These are phyloP conservation scores for Naja naja DNA, from an alignment of 2,113 vertebrate species.

Conservation along the genomic window DNA sequence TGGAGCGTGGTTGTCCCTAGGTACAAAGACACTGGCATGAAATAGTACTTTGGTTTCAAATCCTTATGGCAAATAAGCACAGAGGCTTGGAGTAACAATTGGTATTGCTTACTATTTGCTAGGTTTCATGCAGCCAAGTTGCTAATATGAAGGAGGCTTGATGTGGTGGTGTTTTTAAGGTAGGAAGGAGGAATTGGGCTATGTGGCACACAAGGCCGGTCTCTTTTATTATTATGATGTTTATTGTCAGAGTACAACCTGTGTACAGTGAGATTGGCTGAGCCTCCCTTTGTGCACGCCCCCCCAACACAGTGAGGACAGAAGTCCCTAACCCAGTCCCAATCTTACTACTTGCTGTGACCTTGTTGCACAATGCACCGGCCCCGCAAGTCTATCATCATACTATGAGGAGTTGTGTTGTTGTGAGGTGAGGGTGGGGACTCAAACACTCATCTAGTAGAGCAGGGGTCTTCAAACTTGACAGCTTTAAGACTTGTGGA, in stretches of 20 bases:
- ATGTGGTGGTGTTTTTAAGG: background rate
- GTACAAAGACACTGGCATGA: accelerated
- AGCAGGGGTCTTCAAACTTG: too few species aligned
- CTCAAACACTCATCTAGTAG: background rate
- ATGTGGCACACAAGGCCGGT: background rate
- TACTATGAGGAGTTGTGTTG: background rate
- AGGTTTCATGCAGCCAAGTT: background rate
- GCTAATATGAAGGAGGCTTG: background rate
- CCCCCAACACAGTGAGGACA: too few species aligned
- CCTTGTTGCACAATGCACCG: too few species aligned
- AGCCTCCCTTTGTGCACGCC: too few species aligned
- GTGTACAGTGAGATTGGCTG: too few species aligned
- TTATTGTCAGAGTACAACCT: too few species aligned
- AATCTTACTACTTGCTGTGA: too few species aligned
- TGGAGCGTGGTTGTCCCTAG: background rate
- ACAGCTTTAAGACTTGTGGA: too few species aligned
- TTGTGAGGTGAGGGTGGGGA: background rate
- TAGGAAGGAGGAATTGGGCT: background rate
- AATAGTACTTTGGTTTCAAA: background rate
- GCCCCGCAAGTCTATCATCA: too few species aligned
- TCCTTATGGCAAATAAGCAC: background rate
- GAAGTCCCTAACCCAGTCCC: too few species aligned
- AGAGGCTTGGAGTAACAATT: background rate
- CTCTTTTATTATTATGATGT: background rate
- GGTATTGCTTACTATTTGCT: background rate